A percentile compares a stretch with the other conserved stretches of the same genome.
phyloP scores from a whole-genome alignment of 2,797 vertebrate genomes.

The Sebastes oblongus region DNA sequence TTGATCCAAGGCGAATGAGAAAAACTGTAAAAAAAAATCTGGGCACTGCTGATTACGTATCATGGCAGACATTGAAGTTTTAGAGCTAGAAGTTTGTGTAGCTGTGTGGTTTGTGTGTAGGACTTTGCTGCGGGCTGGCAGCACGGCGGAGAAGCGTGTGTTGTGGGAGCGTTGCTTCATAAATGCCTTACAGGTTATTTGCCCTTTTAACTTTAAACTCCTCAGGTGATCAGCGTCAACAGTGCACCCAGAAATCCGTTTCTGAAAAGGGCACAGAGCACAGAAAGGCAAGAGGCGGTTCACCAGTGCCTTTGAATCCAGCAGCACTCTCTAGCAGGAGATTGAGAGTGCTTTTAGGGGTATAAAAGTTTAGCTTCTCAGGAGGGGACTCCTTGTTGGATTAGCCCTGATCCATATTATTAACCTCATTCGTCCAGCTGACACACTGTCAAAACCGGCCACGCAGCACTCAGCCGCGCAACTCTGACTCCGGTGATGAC shows the following conservation, averaged over 20 bases:
- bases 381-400: constrained; percentile 32
- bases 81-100: constrained; percentile 9
- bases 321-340: background rate
- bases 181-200: constrained; percentile 57
- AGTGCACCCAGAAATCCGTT: constrained; percentile 22
- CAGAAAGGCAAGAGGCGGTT: constrained; percentile 17
- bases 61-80: constrained; percentile 10
- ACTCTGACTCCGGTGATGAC: constrained; percentile 23
- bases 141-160: background rate
- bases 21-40: background rate
- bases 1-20: background rate
- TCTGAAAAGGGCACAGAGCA: constrained; percentile 51
- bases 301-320: background rate
- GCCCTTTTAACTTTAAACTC: constrained; percentile 56
- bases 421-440: constrained; percentile 58
- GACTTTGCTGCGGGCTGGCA: constrained; percentile 28
- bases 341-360: constrained; percentile 2
- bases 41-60: constrained; percentile 2
- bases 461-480: background rate
- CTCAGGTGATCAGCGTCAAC: constrained; percentile 49
- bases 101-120: constrained; percentile 17
- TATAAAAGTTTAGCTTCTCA: constrained; percentile 21
- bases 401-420: constrained; percentile 64
- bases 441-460: constrained; percentile 30
- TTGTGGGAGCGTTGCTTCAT: constrained; percentile 23